Percentiles rank a stretch among this genome's conserved stretches.
Conservation (phyloP, 2,113 vertebrate genomes). For the Synodontis membranacea region DNA sequence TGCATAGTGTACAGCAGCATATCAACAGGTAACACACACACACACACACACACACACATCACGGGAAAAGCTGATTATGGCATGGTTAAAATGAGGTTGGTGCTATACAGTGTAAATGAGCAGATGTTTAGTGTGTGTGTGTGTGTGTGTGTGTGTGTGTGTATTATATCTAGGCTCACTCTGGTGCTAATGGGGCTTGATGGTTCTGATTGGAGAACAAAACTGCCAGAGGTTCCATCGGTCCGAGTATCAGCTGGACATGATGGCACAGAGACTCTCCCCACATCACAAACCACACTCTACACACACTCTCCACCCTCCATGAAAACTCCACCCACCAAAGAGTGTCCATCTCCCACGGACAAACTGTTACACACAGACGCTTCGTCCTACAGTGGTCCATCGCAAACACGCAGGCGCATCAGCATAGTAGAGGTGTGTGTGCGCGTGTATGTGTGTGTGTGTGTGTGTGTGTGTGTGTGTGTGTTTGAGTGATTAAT, state of each 20-base stretch:
- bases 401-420: not conserved
- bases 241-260: not conserved
- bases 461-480: not conserved
- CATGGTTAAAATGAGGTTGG: not conserved
- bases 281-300: not conserved
- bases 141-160: not conserved
- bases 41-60: not conserved
- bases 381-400: not conserved
- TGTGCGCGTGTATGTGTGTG: not conserved
- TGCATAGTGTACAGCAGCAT: not conserved
- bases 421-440: conserved; percentile 6
- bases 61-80: not conserved
- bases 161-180: not conserved
- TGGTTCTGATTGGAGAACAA: not conserved
- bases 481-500: not conserved
- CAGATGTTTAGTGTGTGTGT: not conserved
- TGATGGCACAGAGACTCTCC: not conserved
- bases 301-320: not conserved
- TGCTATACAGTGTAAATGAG: not conserved
- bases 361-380: not conserved
- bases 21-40: conserved; percentile 11
- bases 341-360: not conserved
- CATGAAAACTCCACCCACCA: not conserved
- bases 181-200: not conserved
- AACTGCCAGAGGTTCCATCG: not conserved